These are phyloP conservation scores for Achroia grisella DNA, from an alignment of 1,140 invertebrate genomes.

Conservation along the genomic window DNA sequence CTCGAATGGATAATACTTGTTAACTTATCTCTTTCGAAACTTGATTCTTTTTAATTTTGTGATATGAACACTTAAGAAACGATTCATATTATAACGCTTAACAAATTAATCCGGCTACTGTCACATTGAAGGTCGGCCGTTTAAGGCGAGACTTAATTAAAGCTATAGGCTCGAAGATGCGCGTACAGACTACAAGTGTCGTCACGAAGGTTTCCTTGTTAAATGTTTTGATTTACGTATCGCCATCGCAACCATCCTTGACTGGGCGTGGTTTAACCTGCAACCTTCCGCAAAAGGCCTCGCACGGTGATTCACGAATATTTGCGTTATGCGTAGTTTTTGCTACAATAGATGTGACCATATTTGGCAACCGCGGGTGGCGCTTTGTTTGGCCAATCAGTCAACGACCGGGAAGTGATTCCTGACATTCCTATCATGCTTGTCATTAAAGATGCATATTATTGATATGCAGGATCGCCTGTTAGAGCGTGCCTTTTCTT, in stretches of 20 bases:
- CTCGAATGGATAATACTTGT: too few relatives aligned
- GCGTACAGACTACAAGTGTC: constrained; percentile 4
- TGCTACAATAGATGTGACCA: constrained; percentile 26
- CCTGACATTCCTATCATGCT: constrained; percentile 37
- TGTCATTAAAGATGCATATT: constrained; percentile 51
- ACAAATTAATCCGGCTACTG: constrained; percentile 36
- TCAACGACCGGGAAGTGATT: constrained; percentile 36
- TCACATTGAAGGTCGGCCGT: constrained; percentile 32
- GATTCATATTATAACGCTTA: constrained; percentile 18
- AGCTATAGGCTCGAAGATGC: constrained; percentile 24
- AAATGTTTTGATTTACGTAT: constrained; percentile 45
- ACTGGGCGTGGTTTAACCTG: constrained; percentile 30
- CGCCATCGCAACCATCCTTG: constrained; percentile 27
- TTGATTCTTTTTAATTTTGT: constrained; percentile 4
- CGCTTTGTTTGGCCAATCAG: constrained; percentile 35
- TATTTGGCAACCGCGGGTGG: constrained; percentile 22
- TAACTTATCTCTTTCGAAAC: neutral
- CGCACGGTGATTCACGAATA: constrained; percentile 40
- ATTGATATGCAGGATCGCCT: constrained; percentile 46
- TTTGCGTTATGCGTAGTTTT: constrained; percentile 29
- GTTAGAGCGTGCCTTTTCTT: constrained; percentile 33
- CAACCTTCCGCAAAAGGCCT: constrained; percentile 47
- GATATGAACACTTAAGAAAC: constrained; percentile 1
- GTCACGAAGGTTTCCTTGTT: constrained; percentile 32
- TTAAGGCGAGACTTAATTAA: constrained; percentile 47